Percentiles rank a stretch among this genome's conserved stretches.
Evolutionary conservation across 2,113 vertebrate species (phyloP).

Genomic region (Zonotrichia leucophrys): DNA sequence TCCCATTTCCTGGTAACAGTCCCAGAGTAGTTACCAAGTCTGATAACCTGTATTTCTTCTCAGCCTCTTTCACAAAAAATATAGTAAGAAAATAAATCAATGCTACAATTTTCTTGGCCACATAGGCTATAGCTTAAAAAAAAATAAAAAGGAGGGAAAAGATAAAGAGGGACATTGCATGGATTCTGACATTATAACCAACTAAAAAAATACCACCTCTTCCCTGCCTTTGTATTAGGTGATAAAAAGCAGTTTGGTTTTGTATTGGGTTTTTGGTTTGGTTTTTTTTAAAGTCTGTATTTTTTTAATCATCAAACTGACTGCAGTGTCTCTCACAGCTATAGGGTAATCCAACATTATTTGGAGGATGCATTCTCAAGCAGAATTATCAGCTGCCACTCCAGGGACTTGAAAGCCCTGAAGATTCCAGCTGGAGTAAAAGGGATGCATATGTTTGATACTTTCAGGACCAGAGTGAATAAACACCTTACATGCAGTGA

Average conservation of each 20-base stretch:
- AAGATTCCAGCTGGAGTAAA: not conserved
- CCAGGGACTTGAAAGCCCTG: not conserved
- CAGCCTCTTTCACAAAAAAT: not conserved
- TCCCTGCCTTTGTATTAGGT: not conserved
- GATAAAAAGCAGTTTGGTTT: not conserved
- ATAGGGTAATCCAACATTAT: not conserved
- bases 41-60: not conserved
- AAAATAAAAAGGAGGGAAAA: not conserved
- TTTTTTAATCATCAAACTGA: not conserved
- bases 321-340: not conserved
- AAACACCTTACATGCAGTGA: not conserved
- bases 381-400: not conserved
- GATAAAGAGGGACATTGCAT: not conserved
- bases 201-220: not conserved
- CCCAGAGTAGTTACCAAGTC: not conserved
- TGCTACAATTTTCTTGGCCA: not conserved
- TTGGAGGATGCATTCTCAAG: not conserved
- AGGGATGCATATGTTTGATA: not conserved
- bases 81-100: not conserved
- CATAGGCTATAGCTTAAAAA: not conserved
- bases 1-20: not conserved
- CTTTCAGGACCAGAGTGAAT: not conserved
- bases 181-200: not conserved
- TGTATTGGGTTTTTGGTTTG: not conserved
- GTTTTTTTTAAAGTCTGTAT: not conserved